phyloP scores from a whole-genome alignment of 2,113 vertebrate species.

The Varanus salvator region DNA sequence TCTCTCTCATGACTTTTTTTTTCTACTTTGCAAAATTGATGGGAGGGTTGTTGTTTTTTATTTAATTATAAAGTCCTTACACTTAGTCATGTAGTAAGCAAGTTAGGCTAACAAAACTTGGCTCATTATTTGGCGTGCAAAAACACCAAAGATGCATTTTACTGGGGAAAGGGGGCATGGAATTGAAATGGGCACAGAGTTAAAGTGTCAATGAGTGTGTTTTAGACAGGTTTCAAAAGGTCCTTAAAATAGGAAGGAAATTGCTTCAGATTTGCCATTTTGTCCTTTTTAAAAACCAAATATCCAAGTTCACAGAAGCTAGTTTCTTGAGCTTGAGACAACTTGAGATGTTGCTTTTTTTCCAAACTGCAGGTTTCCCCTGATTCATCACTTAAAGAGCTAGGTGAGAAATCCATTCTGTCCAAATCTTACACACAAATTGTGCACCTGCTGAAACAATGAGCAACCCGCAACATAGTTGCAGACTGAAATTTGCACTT shows the following conservation, averaged over 20 bases:
- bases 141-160: constrained; percentile 70
- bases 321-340: not conserved
- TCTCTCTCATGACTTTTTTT: constrained; percentile 14
- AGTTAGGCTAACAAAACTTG: constrained; percentile 76
- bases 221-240: constrained; percentile 59
- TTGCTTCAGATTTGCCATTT: constrained; percentile 52
- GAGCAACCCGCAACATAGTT: too few species aligned
- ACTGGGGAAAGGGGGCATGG: constrained; percentile 35
- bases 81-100: constrained; percentile 58
- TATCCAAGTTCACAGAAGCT: not conserved
- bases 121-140: constrained; percentile 76
- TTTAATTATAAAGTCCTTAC: not conserved
- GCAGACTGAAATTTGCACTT: too few species aligned
- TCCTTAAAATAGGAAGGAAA: constrained; percentile 60
- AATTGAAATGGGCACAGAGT: constrained; percentile 46
- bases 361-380: not conserved
- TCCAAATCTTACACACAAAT: too few species aligned
- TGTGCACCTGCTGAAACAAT: too few species aligned
- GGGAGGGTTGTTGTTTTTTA: constrained; percentile 5
- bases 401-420: too few species aligned
- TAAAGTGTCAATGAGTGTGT: constrained; percentile 76
- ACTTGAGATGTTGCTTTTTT: not conserved
- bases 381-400: not conserved
- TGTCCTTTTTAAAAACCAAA: constrained; percentile 37
- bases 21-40: constrained; percentile 43